Evolutionary conservation across 2,888 invertebrate genomes (phyloP).

Genomic region (Coenonympha glycerion): DNA sequence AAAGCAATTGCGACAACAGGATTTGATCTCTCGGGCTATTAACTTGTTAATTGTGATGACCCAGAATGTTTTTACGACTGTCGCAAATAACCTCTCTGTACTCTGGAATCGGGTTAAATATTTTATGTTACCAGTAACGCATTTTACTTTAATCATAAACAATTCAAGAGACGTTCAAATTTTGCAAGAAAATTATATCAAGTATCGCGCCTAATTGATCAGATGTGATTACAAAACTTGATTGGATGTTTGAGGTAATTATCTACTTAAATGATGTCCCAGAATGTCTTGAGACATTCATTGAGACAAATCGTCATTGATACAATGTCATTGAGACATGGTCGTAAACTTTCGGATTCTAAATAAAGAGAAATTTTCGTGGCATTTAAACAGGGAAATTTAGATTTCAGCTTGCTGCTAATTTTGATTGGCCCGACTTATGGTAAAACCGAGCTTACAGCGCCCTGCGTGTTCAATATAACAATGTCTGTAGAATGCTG

Average conservation of each 20-base stretch:
- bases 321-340: too few relatives aligned
- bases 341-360: too few relatives aligned
- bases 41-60: conserved; percentile 22
- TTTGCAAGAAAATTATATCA: background rate
- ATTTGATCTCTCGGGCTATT: conserved; percentile 17
- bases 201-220: background rate
- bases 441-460: too few relatives aligned
- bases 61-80: background rate
- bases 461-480: too few relatives aligned
- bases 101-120: background rate
- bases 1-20: conserved; percentile 24
- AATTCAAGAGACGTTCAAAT: too few relatives aligned
- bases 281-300: conserved; percentile 17
- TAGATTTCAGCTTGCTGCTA: too few relatives aligned
- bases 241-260: background rate
- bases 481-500: too few relatives aligned
- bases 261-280: conserved; percentile 1
- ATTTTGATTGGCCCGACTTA: too few relatives aligned
- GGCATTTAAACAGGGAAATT: too few relatives aligned
- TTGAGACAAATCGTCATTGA: too few relatives aligned
- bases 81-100: background rate
- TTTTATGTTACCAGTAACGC: background rate
- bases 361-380: too few relatives aligned
- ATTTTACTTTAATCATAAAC: too few relatives aligned
- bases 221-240: background rate